phyloP scores from a whole-genome alignment of 2,888 invertebrate genomes.

The Galerucella nymphaeae region DNA sequence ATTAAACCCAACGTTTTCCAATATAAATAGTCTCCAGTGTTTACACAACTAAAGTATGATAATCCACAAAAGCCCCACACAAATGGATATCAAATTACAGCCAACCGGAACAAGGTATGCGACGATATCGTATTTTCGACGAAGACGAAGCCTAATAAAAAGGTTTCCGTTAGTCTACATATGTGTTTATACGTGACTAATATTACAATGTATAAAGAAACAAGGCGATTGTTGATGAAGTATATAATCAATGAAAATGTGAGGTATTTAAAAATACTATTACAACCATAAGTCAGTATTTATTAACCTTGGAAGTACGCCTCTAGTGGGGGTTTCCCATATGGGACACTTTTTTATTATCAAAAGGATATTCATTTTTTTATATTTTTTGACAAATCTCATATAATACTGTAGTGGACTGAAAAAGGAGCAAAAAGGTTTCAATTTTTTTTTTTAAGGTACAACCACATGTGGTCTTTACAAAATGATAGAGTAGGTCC shows the following conservation, averaged over 20 bases:
- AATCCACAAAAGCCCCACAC: not conserved
- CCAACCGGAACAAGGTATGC: conserved; percentile 11
- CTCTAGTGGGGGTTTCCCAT: too few species aligned
- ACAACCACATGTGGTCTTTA: too few species aligned
- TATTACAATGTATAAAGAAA: not conserved
- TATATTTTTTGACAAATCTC: too few species aligned
- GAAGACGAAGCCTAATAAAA: conserved; percentile 14
- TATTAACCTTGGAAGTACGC: too few species aligned
- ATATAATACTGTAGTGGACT: too few species aligned
- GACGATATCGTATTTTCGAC: not conserved
- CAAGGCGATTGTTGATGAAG: not conserved
- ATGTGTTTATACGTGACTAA: not conserved
- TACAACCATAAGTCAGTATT: too few species aligned
- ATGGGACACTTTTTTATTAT: too few species aligned
- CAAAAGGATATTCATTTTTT: too few species aligned
- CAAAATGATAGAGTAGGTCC: too few species aligned
- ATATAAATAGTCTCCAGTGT: not conserved
- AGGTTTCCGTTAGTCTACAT: conserved; percentile 2
- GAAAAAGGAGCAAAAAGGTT: too few species aligned
- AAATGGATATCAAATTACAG: not conserved
- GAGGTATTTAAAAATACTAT: not conserved
- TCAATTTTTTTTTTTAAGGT: too few species aligned
- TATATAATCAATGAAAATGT: not conserved
- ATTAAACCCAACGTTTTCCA: not conserved
- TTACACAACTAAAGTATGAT: not conserved